Conservation (phyloP, 2,888 invertebrate species). For the Auanema sp. region DNA sequence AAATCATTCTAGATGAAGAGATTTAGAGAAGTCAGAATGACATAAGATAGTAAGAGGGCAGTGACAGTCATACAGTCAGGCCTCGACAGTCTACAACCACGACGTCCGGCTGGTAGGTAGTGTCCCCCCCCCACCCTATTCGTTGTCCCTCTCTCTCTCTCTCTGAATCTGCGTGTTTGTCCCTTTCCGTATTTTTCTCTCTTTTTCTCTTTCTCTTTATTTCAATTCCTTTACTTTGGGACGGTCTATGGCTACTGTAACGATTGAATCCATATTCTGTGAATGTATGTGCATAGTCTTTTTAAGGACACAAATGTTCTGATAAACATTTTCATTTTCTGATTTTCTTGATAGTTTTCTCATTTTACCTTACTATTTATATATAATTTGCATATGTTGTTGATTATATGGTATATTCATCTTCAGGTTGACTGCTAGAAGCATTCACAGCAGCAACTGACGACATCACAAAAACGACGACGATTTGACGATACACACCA, state of each 20-base stretch:
- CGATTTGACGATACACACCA: conserved; percentile 3
- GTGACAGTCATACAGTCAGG: not conserved
- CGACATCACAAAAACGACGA: too few species aligned
- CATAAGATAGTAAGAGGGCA: too few species aligned
- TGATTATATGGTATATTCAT: too few species aligned
- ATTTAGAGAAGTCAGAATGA: too few species aligned
- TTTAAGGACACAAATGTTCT: conserved; percentile 1
- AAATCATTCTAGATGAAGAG: too few species aligned
- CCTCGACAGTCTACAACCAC: conserved; percentile 8
- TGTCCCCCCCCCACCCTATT: conserved; percentile 6
- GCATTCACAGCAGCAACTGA: not conserved
- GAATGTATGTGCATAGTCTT: conserved; percentile 6
- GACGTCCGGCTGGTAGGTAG: conserved; percentile 18
- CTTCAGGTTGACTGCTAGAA: not conserved
- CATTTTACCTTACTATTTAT: too few species aligned
- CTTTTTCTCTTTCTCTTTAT: conserved; percentile 7
- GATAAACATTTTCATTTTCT: conserved; percentile 1
- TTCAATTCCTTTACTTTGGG: too few species aligned
- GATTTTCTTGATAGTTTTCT: not conserved
- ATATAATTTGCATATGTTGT: too few species aligned
- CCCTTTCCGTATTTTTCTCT: conserved; percentile 17
- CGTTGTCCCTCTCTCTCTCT: conserved; percentile 15
- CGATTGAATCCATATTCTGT: not conserved
- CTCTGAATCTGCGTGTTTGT: conserved; percentile 1
- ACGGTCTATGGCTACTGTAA: too few species aligned